Percentiles rank a stretch among this genome's conserved stretches.
These are phyloP conservation scores for Montipora efflorescens DNA, from an alignment of 64 coral and sea anemone species.

Conservation along the genomic window DNA sequence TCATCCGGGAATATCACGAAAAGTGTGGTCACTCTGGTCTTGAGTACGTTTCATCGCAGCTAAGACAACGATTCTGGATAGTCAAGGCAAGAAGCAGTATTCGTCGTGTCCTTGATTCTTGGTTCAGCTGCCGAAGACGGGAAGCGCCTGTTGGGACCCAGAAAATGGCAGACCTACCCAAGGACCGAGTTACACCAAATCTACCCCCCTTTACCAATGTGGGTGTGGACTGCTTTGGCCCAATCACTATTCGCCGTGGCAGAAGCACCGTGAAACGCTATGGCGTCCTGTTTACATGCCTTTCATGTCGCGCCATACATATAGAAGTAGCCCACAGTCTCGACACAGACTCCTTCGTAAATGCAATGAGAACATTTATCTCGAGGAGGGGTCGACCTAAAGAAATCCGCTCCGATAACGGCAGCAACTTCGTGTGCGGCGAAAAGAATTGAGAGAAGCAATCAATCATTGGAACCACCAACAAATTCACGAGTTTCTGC, in stretches of 20 bases:
- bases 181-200: no score
- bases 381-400: constrained; percentile 32
- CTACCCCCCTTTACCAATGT: constrained; percentile 22
- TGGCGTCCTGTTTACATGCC: constrained; percentile 26
- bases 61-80: no score
- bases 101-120: no score
- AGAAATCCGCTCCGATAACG: constrained; percentile 53
- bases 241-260: constrained; percentile 21
- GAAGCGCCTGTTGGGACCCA: no score
- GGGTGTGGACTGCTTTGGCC: constrained; percentile 38
- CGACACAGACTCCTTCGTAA: constrained; percentile 50
- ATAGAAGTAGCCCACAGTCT: constrained; percentile 13
- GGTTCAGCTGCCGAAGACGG: no score
- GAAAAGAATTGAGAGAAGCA: constrained; percentile 40
- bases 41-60: no score
- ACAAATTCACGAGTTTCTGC: constrained; percentile 3
- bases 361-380: constrained; percentile 37
- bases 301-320: constrained; percentile 16
- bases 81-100: no score
- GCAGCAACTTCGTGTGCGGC: constrained; percentile 53
- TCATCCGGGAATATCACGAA: no score
- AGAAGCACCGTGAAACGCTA: constrained; percentile 49
- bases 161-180: no score
- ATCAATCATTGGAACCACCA: neutral
- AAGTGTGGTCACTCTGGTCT: no score